A percentile compares a stretch with the other conserved stretches of the same genome.
Evolutionary conservation across 2,113 vertebrate species (phyloP).

Genomic region (Martes martes): DNA sequence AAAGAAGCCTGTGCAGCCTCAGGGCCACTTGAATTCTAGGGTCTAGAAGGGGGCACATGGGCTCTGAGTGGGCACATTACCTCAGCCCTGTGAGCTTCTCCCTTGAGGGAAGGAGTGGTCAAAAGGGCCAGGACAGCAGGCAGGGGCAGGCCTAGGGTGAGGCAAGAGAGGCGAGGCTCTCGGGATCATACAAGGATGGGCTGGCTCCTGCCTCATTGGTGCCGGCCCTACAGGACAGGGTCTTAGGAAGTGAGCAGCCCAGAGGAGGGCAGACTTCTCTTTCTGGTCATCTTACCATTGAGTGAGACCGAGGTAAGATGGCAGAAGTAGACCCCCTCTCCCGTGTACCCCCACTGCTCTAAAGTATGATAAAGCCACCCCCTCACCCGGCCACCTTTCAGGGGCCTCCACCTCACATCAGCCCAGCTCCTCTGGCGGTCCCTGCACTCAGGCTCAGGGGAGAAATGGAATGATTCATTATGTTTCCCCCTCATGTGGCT

Average conservation of each 20-base stretch:
- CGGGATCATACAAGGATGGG: background rate
- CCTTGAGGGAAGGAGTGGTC: background rate
- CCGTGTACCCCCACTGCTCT: background rate
- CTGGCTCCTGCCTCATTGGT: background rate
- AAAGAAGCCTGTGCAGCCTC: background rate
- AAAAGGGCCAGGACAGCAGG: background rate
- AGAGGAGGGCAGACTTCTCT: background rate
- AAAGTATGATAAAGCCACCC: too few species aligned
- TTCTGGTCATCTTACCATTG: background rate
- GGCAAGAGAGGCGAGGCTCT: background rate
- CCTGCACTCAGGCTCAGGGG: background rate
- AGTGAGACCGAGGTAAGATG: background rate
- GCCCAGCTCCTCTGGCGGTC: background rate
- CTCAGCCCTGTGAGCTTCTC: background rate
- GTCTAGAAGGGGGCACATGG: background rate
- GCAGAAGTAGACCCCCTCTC: background rate
- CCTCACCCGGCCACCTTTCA: background rate
- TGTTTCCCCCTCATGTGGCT: background rate
- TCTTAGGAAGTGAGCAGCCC: background rate
- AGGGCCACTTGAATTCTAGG: background rate
- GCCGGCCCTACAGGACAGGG: background rate
- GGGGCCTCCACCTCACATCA: background rate
- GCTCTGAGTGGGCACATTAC: background rate
- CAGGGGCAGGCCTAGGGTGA: background rate
- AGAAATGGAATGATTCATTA: slow-evolving; percentile 42